These are phyloP conservation scores for Pseudochirops corinnae DNA, from an alignment of 2,797 vertebrate genomes.

Conservation along the genomic window DNA sequence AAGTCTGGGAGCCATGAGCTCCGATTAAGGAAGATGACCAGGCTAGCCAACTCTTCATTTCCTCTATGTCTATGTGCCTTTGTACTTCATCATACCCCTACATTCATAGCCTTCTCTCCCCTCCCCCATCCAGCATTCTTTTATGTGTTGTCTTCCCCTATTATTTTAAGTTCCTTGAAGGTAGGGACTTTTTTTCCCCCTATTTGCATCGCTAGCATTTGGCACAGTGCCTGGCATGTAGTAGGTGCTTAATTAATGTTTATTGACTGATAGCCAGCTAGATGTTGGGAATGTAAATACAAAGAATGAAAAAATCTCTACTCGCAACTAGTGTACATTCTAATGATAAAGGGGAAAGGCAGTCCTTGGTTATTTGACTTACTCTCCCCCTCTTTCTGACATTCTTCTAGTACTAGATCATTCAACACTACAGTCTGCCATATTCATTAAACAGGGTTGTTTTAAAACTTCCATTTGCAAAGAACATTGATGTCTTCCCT, in stretches of 20 bases:
- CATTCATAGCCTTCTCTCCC: neutral
- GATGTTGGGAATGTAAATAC: no score
- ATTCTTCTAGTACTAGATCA: neutral
- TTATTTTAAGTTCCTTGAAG: neutral
- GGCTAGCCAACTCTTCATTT: neutral
- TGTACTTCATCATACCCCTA: neutral
- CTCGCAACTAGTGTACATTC: neutral
- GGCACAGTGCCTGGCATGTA: neutral
- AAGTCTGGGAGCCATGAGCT: neutral
- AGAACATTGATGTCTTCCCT: neutral
- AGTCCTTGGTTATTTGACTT: neutral
- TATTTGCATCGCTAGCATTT: neutral
- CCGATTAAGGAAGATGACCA: neutral
- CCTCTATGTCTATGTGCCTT: neutral
- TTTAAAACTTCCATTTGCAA: neutral
- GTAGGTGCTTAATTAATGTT: neutral
- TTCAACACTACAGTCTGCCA: neutral
- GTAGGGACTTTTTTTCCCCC: neutral
- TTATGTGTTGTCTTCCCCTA: neutral
- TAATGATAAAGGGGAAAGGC: neutral
- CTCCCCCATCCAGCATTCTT: neutral
- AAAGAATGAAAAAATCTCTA: neutral
- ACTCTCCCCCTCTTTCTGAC: neutral
- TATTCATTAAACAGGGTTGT: neutral
- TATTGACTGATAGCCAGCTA: neutral